Base-by-base conservation (phyloP, 2,797 vertebrate genomes). In the Mus spretus region DNA sequence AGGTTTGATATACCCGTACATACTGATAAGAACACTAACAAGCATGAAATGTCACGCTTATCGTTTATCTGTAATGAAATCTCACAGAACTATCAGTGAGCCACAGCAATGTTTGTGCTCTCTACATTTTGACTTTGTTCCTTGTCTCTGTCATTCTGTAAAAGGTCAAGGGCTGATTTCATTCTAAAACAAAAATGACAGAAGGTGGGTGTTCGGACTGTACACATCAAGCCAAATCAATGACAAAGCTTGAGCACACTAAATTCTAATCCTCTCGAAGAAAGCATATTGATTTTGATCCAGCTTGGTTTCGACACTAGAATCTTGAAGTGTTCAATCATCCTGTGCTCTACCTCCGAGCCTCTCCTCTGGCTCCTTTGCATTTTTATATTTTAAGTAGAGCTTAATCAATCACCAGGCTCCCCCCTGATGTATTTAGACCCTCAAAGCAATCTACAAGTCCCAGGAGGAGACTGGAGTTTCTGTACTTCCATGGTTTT, bases 21-120 rank as follows among this genome's bases (percentile, higher is more conserved):
- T n/a, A 83, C 4, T 74, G 80, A 78, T 57, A 87, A 57, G 12
- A 85, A 82, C 6, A 88, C 15, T 1, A 57, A 28, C 59, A 47
- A 77, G n/a, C n/a, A 50, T 47, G 44, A 20, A 67, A 74, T 15
- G 78, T 74, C 79, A 75, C 40, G n/a, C 37, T 55, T 17, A 50
- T 61, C 10, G 17, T 61, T 77, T 89, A 84, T 75, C 89, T 78
- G 4, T 84, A 89, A 91, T 92, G 67, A 92, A 70, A 86, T 53
- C 74, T 96, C 37, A 59, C 15, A 55, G 77, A 37, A 72, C 83
- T 34, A 53, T n/a, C n/a, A 57, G 61, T 47, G 22, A 90, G 55
- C 50, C 26, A 17, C 15, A 63, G 1, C 22, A 40, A 28, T 57
- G 44, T n/a, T 20, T 50, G 10, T 31, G 31, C 37, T 75, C 19